Percentiles rank a stretch among this genome's conserved stretches.
Evolutionary conservation across 2,888 invertebrate genomes (phyloP).

Genomic region (Scaptomyza caliginosa): DNA sequence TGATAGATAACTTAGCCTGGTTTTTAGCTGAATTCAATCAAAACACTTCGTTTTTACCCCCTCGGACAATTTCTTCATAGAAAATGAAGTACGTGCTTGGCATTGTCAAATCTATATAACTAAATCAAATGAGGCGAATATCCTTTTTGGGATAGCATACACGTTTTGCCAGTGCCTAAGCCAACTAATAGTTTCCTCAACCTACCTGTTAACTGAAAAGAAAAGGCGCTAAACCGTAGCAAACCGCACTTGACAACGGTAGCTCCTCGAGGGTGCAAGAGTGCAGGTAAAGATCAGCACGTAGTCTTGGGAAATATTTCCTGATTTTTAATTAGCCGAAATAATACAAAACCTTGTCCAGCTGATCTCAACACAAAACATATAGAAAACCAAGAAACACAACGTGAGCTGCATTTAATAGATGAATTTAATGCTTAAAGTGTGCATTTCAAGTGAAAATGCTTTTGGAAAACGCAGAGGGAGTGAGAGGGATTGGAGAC

Average conservation of each 20-base stretch:
- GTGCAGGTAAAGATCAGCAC: conserved; percentile 46
- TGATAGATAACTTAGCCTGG: conserved; percentile 41
- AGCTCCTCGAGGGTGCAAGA: conserved; percentile 19
- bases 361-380: neutral
- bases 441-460: conserved; percentile 36
- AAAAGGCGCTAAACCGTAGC: conserved; percentile 53
- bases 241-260: conserved; percentile 70
- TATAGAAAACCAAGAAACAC: neutral
- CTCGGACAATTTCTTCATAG: conserved; percentile 18
- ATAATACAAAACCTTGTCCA: conserved; percentile 33
- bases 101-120: conserved; percentile 39
- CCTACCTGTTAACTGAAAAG: conserved; percentile 42
- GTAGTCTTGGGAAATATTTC: conserved; percentile 48
- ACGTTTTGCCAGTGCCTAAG: conserved; percentile 39
- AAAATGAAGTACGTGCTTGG: conserved; percentile 41
- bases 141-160: conserved; percentile 48
- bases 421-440: conserved; percentile 10
- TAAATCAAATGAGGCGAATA: conserved; percentile 50
- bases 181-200: conserved; percentile 12
- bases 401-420: conserved; percentile 59
- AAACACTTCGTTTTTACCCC: neutral
- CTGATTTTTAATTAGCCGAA: conserved; percentile 74
- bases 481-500: conserved; percentile 12
- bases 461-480: neutral
- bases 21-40: neutral